Conservation (phyloP, 2,113 vertebrate species). For the Mixornis gularis region DNA sequence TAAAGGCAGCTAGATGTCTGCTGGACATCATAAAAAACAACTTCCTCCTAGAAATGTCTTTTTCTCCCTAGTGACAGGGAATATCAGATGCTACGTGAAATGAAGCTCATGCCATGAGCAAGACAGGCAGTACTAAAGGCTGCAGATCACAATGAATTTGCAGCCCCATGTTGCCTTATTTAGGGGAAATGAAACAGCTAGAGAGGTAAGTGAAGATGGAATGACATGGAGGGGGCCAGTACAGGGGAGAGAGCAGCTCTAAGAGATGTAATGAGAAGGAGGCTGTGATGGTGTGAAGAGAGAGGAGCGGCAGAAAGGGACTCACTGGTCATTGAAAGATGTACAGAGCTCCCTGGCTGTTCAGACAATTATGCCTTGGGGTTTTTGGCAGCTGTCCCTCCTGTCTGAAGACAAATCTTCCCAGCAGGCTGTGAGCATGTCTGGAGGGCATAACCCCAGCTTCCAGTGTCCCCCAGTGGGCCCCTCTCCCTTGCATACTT, state of each 20-base stretch:
- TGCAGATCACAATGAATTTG: not conserved
- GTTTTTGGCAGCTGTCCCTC: not conserved
- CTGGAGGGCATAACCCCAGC: not conserved
- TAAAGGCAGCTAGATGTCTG: not conserved
- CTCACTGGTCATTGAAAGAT: not conserved
- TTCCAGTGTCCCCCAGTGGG: not conserved
- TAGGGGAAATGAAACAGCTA: not conserved
- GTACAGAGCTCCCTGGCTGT: not conserved
- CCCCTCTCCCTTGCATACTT: not conserved
- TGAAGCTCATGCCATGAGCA: rapidly evolving
- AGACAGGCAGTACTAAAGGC: not conserved
- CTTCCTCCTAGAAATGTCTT: not conserved
- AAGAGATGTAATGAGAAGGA: not conserved
- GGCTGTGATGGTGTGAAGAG: not conserved
- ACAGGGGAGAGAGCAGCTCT: not conserved
- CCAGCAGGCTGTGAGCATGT: not conserved
- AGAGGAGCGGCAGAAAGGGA: not conserved
- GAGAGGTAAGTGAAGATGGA: not conserved
- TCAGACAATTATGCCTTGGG: not conserved
- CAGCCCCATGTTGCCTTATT: not conserved
- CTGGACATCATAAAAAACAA: not conserved
- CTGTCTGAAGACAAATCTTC: not conserved
- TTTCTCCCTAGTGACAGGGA: not conserved
- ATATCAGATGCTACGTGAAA: not conserved
- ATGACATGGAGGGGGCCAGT: not conserved